A percentile compares a stretch with the other conserved stretches of the same genome.
Evolutionary conservation across 2,797 vertebrate genomes (phyloP).

Genomic region (Darevskia nairensis): DNA sequence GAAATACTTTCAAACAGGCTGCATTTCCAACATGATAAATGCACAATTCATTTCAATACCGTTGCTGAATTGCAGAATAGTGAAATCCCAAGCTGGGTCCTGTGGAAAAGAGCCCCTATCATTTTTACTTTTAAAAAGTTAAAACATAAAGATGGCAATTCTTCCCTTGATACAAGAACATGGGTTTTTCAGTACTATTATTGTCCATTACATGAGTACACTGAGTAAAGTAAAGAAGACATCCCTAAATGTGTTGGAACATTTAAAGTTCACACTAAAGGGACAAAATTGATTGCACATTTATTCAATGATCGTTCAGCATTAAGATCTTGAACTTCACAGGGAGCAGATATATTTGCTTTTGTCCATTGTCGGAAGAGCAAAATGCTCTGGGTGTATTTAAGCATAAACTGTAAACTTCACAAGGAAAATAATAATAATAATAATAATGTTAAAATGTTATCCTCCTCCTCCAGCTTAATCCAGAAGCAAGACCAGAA

Average conservation of each 20-base stretch:
- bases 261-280: constrained; percentile 7
- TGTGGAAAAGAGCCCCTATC: background rate
- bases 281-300: background rate
- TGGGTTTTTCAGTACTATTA: background rate
- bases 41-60: constrained; percentile 14
- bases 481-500: too few species aligned
- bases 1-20: constrained; percentile 18
- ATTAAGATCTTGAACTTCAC: background rate
- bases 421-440: background rate
- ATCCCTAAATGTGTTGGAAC: background rate
- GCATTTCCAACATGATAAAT: background rate
- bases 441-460: background rate
- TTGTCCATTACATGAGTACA: background rate
- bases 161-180: constrained; percentile 6
- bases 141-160: background rate
- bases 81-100: constrained; percentile 25
- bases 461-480: too few species aligned
- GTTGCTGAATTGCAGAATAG: background rate
- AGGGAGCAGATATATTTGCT: rapidly evolving
- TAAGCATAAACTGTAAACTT: background rate
- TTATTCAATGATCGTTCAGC: background rate
- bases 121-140: constrained; percentile 8
- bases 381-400: background rate
- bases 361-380: background rate
- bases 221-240: constrained; percentile 7